These are phyloP conservation scores for Sinodicranocentrus sp. DNA, from an alignment of 2,888 invertebrate genomes.

Conservation along the genomic window DNA sequence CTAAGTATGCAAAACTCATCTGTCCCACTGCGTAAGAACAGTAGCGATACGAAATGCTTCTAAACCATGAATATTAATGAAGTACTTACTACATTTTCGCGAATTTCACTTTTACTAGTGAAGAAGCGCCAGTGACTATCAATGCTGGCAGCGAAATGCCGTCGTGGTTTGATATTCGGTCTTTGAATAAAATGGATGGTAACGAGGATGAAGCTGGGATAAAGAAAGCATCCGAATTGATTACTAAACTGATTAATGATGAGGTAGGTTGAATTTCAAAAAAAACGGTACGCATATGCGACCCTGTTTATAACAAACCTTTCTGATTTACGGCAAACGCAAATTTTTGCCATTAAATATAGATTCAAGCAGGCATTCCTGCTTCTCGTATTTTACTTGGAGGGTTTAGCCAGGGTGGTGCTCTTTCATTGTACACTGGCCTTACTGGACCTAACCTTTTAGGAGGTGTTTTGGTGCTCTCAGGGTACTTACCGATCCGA, in stretches of 20 bases:
- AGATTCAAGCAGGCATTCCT: slow-evolving; percentile 87
- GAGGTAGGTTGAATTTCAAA: too few relatives aligned
- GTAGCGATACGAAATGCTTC: too few relatives aligned
- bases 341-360: slow-evolving; percentile 5
- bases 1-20: slow-evolving; percentile 92
- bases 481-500: slow-evolving; percentile 96
- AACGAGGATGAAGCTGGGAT: slow-evolving; percentile 75
- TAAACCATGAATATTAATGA: slow-evolving; percentile 6
- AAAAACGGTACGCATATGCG: too few relatives aligned
- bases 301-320: too few relatives aligned
- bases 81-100: too few relatives aligned
- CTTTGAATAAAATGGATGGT: slow-evolving; percentile 72
- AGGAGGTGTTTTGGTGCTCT: slow-evolving; percentile 93
- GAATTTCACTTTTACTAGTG: slow-evolving; percentile 79
- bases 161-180: slow-evolving; percentile 85
- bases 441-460: slow-evolving; percentile 90
- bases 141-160: slow-evolving; percentile 96
- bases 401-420: slow-evolving; percentile 98
- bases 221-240: slow-evolving; percentile 64
- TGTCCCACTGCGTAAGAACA: slow-evolving; percentile 84
- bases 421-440: slow-evolving; percentile 94
- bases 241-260: slow-evolving; percentile 71
- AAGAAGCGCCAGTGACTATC: slow-evolving; percentile 92
- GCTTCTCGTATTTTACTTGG: slow-evolving; percentile 91
- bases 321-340: too few relatives aligned